Evolutionary conservation across 2,797 vertebrate genomes (phyloP).

Genomic region (Platyrinchus mystaceus): DNA sequence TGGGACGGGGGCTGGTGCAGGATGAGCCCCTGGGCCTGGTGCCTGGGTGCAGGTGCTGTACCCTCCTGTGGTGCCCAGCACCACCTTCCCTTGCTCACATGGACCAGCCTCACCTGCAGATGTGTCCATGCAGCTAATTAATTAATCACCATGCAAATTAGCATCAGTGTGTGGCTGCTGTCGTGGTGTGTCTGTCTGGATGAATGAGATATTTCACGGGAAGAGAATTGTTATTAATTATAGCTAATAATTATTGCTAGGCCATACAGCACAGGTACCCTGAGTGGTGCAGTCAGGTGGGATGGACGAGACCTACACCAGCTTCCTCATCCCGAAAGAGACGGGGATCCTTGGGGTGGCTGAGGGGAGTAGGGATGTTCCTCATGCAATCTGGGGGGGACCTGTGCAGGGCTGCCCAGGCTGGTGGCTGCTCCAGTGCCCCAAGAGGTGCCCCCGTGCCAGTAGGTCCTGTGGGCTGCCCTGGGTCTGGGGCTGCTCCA

Average conservation of each 20-base stretch:
- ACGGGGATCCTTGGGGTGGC: not conserved
- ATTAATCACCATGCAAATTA: not conserved
- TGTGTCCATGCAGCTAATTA: fast-evolving
- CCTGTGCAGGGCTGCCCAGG: not conserved
- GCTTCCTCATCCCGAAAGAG: not conserved
- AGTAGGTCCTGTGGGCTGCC: fast-evolving
- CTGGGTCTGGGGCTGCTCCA: not conserved
- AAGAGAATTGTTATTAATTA: not conserved
- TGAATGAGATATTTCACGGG: not conserved
- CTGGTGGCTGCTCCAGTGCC: not conserved
- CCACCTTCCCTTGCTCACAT: fast-evolving
- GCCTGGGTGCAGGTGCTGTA: not conserved
- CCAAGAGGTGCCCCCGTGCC: fast-evolving
- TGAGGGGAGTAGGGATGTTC: not conserved
- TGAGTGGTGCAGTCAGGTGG: fast-evolving
- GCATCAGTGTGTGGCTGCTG: not conserved
- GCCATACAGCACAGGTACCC: fast-evolving
- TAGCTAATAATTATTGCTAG: not conserved
- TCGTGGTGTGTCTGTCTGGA: fast-evolving
- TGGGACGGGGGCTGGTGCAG: not conserved
- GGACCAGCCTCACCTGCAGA: not conserved
- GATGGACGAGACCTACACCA: not conserved
- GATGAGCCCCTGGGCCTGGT: fast-evolving
- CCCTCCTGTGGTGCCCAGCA: not conserved
- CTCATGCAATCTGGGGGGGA: not conserved